phyloP scores from a whole-genome alignment of 2,113 vertebrate species.

The Cynoglossus semilaevis region DNA sequence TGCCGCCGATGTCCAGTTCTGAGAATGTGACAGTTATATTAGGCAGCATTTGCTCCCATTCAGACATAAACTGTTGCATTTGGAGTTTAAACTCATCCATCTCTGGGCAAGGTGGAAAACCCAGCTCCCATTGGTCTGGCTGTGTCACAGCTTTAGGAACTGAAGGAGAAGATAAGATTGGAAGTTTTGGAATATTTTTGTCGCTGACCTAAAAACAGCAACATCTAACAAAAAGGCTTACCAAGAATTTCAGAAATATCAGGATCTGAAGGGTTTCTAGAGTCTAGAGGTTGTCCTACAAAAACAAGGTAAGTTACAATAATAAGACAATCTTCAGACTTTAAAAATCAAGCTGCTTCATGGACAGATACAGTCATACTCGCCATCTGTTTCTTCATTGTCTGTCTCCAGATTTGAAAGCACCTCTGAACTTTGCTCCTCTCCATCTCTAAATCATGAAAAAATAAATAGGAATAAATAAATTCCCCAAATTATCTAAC shows the following conservation, averaged over 20 bases:
- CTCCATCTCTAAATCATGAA: conserved; percentile 65
- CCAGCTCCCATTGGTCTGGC: conserved; percentile 71
- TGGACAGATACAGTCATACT: conserved; percentile 22
- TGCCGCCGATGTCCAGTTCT: conserved; percentile 77
- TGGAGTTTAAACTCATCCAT: conserved; percentile 75
- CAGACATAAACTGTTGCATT: conserved; percentile 62
- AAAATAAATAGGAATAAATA: conserved; percentile 26
- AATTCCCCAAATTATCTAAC: neutral
- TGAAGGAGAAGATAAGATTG: neutral
- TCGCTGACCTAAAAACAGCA: too few relatives aligned
- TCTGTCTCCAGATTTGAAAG: conserved; percentile 40
- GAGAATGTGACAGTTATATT: conserved; percentile 45
- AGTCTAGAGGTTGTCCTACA: too few relatives aligned
- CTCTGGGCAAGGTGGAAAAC: conserved; percentile 82
- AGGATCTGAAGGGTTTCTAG: too few relatives aligned
- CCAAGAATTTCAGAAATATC: too few relatives aligned
- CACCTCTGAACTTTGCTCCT: conserved; percentile 49
- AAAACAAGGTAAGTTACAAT: too few relatives aligned
- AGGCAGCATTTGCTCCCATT: conserved; percentile 75
- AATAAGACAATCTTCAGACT: too few relatives aligned
- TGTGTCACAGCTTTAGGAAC: conserved; percentile 59
- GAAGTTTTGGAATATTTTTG: too few relatives aligned
- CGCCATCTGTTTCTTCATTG: conserved; percentile 63
- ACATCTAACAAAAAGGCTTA: too few relatives aligned
- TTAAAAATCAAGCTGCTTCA: neutral